phyloP scores from a whole-genome alignment of 2,888 invertebrate genomes.

The Argynnis bischoffii region DNA sequence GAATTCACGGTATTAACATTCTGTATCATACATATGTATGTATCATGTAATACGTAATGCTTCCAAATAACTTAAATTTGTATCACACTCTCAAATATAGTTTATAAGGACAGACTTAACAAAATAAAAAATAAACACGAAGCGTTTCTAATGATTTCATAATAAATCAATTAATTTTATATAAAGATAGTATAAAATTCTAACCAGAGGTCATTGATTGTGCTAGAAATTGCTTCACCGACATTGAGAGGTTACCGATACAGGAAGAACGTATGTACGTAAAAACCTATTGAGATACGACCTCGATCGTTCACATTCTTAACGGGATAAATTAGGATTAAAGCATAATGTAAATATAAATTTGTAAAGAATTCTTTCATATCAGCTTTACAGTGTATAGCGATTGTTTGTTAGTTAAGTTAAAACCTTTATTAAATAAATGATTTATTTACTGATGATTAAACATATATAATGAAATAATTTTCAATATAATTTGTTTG shows the following conservation, averaged over 20 bases:
- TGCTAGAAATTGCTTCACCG: slow-evolving; percentile 52
- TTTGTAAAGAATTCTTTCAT: slow-evolving; percentile 32
- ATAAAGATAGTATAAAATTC: slow-evolving; percentile 55
- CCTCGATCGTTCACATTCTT: slow-evolving; percentile 39
- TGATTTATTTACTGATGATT: neutral
- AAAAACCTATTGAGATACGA: slow-evolving; percentile 51
- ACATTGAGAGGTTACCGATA: slow-evolving; percentile 51
- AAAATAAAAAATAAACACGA: slow-evolving; percentile 17
- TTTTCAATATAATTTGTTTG: too few species aligned
- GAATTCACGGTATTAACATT: neutral
- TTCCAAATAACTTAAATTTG: neutral
- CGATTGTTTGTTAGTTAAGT: neutral
- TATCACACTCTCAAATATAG: neutral
- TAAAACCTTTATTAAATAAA: neutral
- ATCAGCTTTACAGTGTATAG: neutral
- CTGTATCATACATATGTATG: neutral
- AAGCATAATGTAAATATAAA: slow-evolving; percentile 22
- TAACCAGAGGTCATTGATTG: slow-evolving; percentile 62
- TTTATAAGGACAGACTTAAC: slow-evolving; percentile 8
- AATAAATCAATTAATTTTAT: slow-evolving; percentile 57
- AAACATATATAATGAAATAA: neutral
- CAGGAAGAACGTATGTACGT: slow-evolving; percentile 46
- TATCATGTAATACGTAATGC: neutral
- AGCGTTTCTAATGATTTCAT: slow-evolving; percentile 43
- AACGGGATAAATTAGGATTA: slow-evolving; percentile 31